Evolutionary conservation across 2,797 vertebrate genomes (phyloP), one percentile per base, ranked within the genome.

Genomic region (Helostoma temminkii): DNA sequence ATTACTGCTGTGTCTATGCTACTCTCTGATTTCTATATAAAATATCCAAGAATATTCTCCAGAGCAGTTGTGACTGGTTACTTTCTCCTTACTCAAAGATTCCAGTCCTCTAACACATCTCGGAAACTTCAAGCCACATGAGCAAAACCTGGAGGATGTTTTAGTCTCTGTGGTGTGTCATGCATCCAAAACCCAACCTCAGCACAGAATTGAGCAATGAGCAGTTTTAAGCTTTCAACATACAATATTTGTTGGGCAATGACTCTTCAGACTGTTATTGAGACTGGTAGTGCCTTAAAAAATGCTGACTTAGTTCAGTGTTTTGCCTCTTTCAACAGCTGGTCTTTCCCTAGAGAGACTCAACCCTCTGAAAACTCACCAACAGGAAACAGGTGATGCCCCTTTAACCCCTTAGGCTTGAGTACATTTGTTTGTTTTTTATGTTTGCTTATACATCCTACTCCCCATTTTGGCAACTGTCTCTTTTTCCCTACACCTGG

Each of bases 371-470:
- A 75, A 89, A 82, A 82, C 80, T 78, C 69, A 30, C 64, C 14
- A 37, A 26, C 86, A 89, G 89, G 82, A 92, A 91, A 72, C 76
- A 59, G 71, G 66, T 52, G 56, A 64, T 86, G 81, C 67, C 71
- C 73, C 74, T 84, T 82, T 71, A 72, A 84, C 80, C 83, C 69
- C 61, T 76, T 66, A 72, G 57, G 75, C 56, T 50, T 63, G 70
- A 74, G 60, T 19, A 24, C 34, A 45, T 59, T 39, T 68, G 49
- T 61, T n/a, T 64, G 24, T 59, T 65, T 34, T 25, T 9, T 52
- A 26, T 53, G 47, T 39, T 42, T 65, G 39, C 49, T 15, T 30
- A 9, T 57, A 36, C 41, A 43, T 49, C 36, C 39, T 15, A 66
- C 19, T 14, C 15, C 52, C 45, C 47, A 34, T 25, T 52, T 42